A percentile compares a stretch with the other conserved stretches of the same genome.
These are phyloP conservation scores for Serripes groenlandicus DNA, from an alignment of 2,888 invertebrate genomes.

Conservation along the genomic window DNA sequence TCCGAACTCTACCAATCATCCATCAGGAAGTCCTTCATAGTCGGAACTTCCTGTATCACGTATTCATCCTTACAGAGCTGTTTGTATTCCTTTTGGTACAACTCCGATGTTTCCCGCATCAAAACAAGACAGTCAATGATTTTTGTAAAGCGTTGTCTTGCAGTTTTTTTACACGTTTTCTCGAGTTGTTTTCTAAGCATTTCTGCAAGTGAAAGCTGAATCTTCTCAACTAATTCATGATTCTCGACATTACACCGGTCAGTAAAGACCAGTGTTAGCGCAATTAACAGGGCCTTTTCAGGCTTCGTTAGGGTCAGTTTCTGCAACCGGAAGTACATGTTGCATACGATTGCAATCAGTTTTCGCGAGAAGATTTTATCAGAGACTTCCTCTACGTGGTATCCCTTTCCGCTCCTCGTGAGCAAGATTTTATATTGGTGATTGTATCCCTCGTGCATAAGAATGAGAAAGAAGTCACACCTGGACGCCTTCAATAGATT, in stretches of 20 bases:
- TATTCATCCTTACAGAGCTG: constrained; percentile 58
- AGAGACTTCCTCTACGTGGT: constrained; percentile 49
- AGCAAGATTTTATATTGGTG: constrained; percentile 41
- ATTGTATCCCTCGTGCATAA: constrained; percentile 52
- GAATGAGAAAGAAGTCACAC: constrained; percentile 58
- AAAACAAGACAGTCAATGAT: constrained; percentile 50
- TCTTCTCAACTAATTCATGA: constrained; percentile 42
- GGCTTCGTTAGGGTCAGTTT: constrained; percentile 38
- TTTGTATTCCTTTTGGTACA: constrained; percentile 56
- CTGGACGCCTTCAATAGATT: constrained; percentile 52
- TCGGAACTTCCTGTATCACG: constrained; percentile 53
- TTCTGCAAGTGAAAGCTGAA: constrained; percentile 47
- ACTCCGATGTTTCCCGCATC: constrained; percentile 48
- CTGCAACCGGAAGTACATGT: constrained; percentile 47
- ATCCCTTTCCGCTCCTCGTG: constrained; percentile 30
- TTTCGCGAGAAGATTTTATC: constrained; percentile 51
- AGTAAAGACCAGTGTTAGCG: constrained; percentile 42
- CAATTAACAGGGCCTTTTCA: constrained; percentile 56
- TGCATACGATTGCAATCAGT: constrained; percentile 9
- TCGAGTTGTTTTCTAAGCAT: constrained; percentile 34
- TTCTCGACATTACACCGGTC: constrained; percentile 59
- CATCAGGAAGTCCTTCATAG: constrained; percentile 53
- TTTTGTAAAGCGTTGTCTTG: constrained; percentile 41
- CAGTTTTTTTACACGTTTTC: constrained; percentile 11
- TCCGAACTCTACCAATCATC: constrained; percentile 38